Percentiles rank a stretch among this genome's conserved stretches.
These are phyloP conservation scores for Mus minutoides DNA, from an alignment of 2,797 vertebrate genomes.

Conservation along the genomic window DNA sequence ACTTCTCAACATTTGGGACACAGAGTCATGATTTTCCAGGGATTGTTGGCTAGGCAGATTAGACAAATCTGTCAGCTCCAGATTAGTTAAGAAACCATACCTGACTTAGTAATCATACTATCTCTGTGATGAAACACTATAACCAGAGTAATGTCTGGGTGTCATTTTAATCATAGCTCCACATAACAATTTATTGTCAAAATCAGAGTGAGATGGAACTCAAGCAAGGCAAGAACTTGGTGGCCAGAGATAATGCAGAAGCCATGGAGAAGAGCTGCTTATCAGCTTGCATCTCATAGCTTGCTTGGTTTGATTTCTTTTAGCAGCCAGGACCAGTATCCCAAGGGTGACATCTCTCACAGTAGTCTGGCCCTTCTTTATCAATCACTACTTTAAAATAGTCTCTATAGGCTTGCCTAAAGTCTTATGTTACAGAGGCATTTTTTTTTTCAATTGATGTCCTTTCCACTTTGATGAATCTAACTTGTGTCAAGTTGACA, in stretches of 20 bases:
- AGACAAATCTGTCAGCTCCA: neutral
- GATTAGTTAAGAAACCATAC: neutral
- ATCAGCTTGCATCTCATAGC: too few species aligned
- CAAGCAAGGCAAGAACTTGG: neutral
- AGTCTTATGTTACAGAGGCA: neutral
- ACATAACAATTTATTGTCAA: neutral
- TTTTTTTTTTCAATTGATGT: neutral
- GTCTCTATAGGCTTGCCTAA: neutral
- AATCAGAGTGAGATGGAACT: too few species aligned
- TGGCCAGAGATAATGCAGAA: too few species aligned
- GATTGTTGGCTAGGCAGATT: neutral
- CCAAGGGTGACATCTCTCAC: neutral
- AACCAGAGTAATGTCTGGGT: accelerated
- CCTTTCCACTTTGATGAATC: neutral
- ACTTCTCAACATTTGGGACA: too few species aligned
- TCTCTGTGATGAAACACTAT: neutral
- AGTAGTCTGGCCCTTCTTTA: neutral
- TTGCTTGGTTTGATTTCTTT: neutral
- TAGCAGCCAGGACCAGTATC: neutral
- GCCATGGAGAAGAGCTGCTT: too few species aligned
- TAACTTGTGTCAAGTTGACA: neutral
- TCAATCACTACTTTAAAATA: neutral
- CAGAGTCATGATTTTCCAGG: too few species aligned
- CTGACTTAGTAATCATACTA: neutral
- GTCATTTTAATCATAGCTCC: neutral